Conservation (phyloP, 2,797 vertebrate genomes). For the Alfaro cultratus region DNA sequence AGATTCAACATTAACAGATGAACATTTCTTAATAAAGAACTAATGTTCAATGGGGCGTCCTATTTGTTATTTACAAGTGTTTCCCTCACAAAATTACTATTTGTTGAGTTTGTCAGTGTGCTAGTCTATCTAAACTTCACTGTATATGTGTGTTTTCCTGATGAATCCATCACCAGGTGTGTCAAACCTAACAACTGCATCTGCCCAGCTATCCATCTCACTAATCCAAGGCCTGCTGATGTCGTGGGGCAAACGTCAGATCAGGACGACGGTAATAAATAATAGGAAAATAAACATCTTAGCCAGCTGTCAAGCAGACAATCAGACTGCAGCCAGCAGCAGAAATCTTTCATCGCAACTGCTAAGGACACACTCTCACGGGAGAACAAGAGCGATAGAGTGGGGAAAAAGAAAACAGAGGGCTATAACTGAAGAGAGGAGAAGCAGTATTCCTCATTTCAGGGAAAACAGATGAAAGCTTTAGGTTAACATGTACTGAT, state of each 20-base stretch:
- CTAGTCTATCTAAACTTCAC: conserved; percentile 17
- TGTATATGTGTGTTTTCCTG: conserved; percentile 9
- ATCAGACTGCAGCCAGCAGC: conserved; percentile 60
- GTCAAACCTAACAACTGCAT: conserved; percentile 56
- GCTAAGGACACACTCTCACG: conserved; percentile 36
- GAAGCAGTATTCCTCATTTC: conserved; percentile 16
- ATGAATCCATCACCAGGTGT: conserved; percentile 61
- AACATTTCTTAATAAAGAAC: not conserved
- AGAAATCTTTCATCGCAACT: conserved; percentile 57
- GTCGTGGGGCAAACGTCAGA: conserved; percentile 35
- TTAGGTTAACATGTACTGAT: conserved; percentile 48
- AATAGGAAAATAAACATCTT: conserved; percentile 71
- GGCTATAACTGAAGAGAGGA: conserved; percentile 19
- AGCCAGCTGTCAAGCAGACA: conserved; percentile 71
- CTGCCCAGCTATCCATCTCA: conserved; percentile 30
- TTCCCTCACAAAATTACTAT: conserved; percentile 23
- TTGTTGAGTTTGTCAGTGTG: conserved; percentile 32
- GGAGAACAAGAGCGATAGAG: conserved; percentile 29
- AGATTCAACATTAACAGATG: not conserved
- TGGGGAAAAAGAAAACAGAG: conserved; percentile 48
- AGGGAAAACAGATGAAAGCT: conserved; percentile 41
- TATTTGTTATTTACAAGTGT: not conserved
- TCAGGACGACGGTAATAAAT: conserved; percentile 51
- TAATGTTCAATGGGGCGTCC: not conserved
- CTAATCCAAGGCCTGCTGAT: conserved; percentile 31